A percentile compares a stretch with the other conserved stretches of the same genome.
Conservation (phyloP, 2,113 vertebrate species). For the Calidris pugnax region DNA sequence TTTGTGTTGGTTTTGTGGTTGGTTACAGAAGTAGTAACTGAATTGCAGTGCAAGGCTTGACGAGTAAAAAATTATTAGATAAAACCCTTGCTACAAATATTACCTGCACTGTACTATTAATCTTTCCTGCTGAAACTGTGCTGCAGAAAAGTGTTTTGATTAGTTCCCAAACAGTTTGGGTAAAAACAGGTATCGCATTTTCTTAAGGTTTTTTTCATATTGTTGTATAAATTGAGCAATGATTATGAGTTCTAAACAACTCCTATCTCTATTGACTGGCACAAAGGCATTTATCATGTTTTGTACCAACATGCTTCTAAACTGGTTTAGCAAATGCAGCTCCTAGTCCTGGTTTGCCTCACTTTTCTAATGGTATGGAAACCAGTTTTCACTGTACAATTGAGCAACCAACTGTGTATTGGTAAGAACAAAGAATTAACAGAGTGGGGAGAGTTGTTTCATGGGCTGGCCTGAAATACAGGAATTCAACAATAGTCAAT, state of each 20-base stretch:
- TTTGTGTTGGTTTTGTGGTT: background rate
- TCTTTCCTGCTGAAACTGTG: background rate
- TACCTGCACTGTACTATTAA: background rate
- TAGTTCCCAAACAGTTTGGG: background rate
- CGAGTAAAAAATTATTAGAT: background rate
- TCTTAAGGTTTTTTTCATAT: rapidly evolving
- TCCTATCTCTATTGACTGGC: background rate
- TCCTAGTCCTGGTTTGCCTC: background rate
- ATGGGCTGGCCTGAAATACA: background rate
- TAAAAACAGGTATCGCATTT: background rate
- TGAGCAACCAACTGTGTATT: background rate
- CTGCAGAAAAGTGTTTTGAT: background rate
- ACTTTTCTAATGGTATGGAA: background rate
- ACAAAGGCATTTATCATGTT: background rate
- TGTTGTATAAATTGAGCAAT: background rate
- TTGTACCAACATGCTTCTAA: background rate
- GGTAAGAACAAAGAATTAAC: background rate
- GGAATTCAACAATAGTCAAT: background rate
- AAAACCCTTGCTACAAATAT: background rate
- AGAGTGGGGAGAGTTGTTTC: background rate
- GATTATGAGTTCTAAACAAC: background rate
- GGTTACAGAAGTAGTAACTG: background rate
- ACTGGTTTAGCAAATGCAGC: background rate
- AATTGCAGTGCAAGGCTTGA: background rate
- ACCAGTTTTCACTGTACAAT: background rate